Evolutionary conservation across 2,113 vertebrate genomes (phyloP).

Genomic region (Dicrurus megarhynchus): DNA sequence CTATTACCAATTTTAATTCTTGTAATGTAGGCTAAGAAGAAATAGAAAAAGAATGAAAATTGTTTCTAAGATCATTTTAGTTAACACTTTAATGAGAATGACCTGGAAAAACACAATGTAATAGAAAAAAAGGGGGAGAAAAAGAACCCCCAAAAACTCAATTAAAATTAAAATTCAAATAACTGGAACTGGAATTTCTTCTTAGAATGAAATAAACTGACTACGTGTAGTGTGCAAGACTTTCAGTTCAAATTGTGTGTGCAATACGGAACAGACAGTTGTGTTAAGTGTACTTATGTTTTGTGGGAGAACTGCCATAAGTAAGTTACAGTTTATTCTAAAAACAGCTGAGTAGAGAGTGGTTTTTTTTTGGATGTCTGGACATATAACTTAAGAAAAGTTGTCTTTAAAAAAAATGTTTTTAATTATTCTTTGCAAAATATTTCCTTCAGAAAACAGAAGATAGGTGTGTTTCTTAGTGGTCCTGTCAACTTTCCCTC

Average conservation of each 20-base stretch:
- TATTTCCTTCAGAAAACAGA: neutral
- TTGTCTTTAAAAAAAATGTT: neutral
- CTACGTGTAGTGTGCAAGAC: neutral
- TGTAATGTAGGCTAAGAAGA: constrained; percentile 14
- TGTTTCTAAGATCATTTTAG: neutral
- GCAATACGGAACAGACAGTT: neutral
- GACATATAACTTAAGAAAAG: neutral
- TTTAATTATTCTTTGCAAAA: neutral
- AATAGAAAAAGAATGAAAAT: neutral
- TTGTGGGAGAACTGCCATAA: neutral
- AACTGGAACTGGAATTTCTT: neutral
- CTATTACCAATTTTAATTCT: constrained; percentile 29
- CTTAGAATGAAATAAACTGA: neutral
- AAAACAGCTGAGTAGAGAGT: neutral
- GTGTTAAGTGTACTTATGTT: neutral
- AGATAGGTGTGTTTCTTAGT: neutral
- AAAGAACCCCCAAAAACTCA: neutral
- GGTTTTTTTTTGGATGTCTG: neutral
- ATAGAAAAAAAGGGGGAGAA: rapidly evolving
- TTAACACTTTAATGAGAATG: neutral
- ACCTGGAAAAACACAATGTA: neutral
- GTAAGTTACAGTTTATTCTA: neutral
- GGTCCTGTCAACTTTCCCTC: neutral
- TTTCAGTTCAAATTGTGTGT: neutral
- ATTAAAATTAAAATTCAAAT: neutral